Conservation (phyloP, 2,797 vertebrate genomes). For the Eulemur rubriventer region DNA sequence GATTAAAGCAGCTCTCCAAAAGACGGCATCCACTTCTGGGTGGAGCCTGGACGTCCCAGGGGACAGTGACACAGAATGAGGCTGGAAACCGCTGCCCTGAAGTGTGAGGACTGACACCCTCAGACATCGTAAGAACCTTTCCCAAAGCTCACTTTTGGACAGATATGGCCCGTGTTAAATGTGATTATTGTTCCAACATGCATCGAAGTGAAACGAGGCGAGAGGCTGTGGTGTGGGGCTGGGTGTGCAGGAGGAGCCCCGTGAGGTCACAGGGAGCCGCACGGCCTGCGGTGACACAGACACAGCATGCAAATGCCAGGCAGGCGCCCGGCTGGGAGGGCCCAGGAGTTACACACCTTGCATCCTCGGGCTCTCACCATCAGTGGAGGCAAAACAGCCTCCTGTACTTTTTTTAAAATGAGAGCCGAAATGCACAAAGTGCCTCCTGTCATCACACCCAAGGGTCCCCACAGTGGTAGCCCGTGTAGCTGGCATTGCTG, state of each 20-base stretch:
- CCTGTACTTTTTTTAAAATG: neutral
- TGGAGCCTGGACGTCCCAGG: neutral
- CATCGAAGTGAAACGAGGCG: neutral
- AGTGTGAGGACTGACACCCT: neutral
- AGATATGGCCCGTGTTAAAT: neutral
- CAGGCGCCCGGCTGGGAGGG: neutral
- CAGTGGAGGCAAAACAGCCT: accelerated
- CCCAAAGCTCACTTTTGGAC: neutral
- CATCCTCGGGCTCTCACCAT: neutral
- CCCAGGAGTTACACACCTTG: neutral
- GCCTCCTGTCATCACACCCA: neutral
- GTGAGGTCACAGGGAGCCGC: neutral
- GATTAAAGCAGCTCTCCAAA: neutral
- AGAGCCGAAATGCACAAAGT: neutral
- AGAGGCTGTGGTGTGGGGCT: neutral
- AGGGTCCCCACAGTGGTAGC: neutral
- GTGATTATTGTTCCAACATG: neutral
- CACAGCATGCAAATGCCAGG: neutral
- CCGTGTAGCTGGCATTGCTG: neutral
- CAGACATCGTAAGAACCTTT: too few species aligned
- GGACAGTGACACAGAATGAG: neutral
- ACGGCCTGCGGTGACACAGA: neutral
- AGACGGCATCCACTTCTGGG: neutral
- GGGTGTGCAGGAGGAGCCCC: neutral
- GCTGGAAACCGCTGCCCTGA: neutral